Conservation (phyloP, 1,140 invertebrate genomes). For the Triops cancriformis region DNA sequence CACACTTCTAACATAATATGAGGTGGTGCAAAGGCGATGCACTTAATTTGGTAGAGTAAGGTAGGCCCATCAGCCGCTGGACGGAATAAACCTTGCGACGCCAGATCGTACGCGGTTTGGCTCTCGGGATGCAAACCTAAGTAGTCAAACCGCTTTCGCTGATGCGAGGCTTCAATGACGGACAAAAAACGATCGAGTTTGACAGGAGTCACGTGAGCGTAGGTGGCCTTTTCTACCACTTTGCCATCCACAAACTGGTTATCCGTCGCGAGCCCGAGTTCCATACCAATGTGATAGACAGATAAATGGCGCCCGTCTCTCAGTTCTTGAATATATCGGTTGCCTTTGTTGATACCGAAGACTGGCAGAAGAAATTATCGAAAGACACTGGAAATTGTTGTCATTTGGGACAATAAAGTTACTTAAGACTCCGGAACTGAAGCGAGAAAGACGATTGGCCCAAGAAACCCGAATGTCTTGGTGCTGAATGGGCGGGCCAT, state of each 20-base stretch:
- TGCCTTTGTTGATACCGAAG: slow-evolving; percentile 60
- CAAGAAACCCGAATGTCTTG: slow-evolving; percentile 52
- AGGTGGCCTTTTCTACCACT: slow-evolving; percentile 62
- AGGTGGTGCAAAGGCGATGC: slow-evolving; percentile 68
- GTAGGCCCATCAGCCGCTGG: slow-evolving; percentile 59
- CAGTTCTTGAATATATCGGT: slow-evolving; percentile 45
- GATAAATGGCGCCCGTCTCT: slow-evolving; percentile 48
- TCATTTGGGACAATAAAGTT: slow-evolving; percentile 35
- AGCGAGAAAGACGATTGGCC: slow-evolving; percentile 48
- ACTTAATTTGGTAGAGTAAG: slow-evolving; percentile 77
- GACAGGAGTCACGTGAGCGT: slow-evolving; percentile 52
- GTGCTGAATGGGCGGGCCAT: slow-evolving; percentile 61
- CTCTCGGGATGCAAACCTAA: slow-evolving; percentile 70
- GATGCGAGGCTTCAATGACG: slow-evolving; percentile 69
- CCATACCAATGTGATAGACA: slow-evolving; percentile 65
- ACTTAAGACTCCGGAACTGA: slow-evolving; percentile 64
- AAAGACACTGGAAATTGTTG: no score
- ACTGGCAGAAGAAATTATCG: slow-evolving; percentile 44
- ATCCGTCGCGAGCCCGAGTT: slow-evolving; percentile 68
- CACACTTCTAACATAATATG: slow-evolving; percentile 85
- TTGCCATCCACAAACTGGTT: slow-evolving; percentile 61
- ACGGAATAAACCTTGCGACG: slow-evolving; percentile 63
- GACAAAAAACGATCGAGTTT: slow-evolving; percentile 62
- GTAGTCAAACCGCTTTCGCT: slow-evolving; percentile 66
- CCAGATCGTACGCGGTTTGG: slow-evolving; percentile 80